phyloP scores from a whole-genome alignment of 2,888 invertebrate genomes.

The Drosophila algonquin region DNA sequence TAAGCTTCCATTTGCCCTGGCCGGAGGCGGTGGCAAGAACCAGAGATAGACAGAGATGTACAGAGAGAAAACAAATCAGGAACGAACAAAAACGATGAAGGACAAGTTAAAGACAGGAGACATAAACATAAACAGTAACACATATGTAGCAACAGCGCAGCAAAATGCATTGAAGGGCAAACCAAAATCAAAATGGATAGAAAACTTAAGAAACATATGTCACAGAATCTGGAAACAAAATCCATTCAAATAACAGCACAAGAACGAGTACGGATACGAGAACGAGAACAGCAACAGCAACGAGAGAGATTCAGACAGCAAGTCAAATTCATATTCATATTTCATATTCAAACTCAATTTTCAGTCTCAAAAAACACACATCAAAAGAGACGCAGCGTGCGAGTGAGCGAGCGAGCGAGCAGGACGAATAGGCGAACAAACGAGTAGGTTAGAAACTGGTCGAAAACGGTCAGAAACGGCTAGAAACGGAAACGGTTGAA shows the following conservation, averaged over 20 bases:
- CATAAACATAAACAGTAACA: slow-evolving; percentile 30
- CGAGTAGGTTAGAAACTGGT: neutral
- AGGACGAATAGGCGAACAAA: slow-evolving; percentile 14
- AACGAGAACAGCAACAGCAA: slow-evolving; percentile 11
- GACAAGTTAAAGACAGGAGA: slow-evolving; percentile 49
- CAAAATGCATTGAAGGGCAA: slow-evolving; percentile 36
- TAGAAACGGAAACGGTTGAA: slow-evolving; percentile 34
- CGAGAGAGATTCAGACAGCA: slow-evolving; percentile 56
- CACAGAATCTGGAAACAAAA: slow-evolving; percentile 9
- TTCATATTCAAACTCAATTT: slow-evolving; percentile 60
- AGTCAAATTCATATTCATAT: slow-evolving; percentile 61
- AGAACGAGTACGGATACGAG: slow-evolving; percentile 40
- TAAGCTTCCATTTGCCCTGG: slow-evolving; percentile 46
- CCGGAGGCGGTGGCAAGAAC: neutral
- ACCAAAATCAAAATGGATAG: slow-evolving; percentile 2
- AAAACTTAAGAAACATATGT: slow-evolving; percentile 3
- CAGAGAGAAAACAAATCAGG: slow-evolving; percentile 37
- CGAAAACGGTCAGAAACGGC: neutral
- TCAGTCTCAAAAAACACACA: slow-evolving; percentile 44
- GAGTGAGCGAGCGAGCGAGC: slow-evolving; percentile 41
- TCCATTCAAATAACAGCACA: slow-evolving; percentile 63
- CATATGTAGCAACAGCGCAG: slow-evolving; percentile 15
- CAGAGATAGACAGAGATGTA: slow-evolving; percentile 1
- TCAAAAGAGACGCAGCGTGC: slow-evolving; percentile 27
- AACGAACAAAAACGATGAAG: slow-evolving; percentile 39